A percentile compares a stretch with the other conserved stretches of the same genome.
Conservation (phyloP, 1,140 invertebrate genomes). For the Paraescarpia echinospica region DNA sequence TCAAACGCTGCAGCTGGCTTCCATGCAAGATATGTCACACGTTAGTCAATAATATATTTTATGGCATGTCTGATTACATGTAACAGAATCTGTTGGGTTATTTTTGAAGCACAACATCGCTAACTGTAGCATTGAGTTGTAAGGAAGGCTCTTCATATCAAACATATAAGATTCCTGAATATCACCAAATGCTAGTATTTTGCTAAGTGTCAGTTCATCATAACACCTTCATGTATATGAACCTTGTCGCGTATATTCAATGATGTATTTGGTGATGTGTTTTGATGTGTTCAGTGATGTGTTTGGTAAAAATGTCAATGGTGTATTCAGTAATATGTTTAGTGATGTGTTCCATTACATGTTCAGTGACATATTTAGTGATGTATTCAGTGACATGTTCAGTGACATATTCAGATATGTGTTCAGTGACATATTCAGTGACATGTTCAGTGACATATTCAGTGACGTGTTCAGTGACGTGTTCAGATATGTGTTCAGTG, state of each 20-base stretch:
- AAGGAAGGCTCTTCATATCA: too few species aligned
- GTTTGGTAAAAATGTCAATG: background rate
- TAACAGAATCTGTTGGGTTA: background rate
- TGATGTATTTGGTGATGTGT: background rate
- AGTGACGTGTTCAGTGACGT: background rate
- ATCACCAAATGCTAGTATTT: too few species aligned
- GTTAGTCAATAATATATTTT: background rate
- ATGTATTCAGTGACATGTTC: background rate
- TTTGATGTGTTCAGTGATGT: background rate
- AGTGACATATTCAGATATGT: background rate
- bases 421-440: too few species aligned
- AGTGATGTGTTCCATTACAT: background rate
- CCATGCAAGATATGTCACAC: slow-evolving; percentile 58
- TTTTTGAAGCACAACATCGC: too few species aligned
- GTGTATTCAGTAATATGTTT: background rate
- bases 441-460: background rate
- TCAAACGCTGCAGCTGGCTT: slow-evolving; percentile 67
- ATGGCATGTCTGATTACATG: background rate
- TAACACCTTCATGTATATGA: too few species aligned
- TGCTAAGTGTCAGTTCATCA: too few species aligned
- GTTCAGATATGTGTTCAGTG: background rate
- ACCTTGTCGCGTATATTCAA: background rate
- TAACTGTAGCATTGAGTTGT: too few species aligned
- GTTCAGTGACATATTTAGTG: background rate
- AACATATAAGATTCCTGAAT: too few species aligned